Percentiles rank a stretch among this genome's conserved stretches.
Evolutionary conservation across 2,113 vertebrate genomes (phyloP).

Genomic region (Tyto alba): DNA sequence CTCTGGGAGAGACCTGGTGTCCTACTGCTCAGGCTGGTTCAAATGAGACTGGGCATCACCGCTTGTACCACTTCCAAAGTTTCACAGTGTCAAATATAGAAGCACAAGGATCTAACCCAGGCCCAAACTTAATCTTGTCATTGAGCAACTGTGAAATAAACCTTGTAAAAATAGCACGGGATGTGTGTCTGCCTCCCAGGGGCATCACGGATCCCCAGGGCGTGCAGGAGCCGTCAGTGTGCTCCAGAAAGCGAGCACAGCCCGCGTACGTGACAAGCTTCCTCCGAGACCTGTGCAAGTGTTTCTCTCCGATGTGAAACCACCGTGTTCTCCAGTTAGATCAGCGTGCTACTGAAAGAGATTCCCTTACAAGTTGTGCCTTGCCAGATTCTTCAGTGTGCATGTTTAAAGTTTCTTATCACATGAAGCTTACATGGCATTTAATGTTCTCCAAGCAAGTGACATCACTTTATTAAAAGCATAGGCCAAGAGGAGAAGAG

Average conservation of each 20-base stretch:
- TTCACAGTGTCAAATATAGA: not conserved
- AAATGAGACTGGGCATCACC: not conserved
- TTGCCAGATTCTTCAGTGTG: not conserved
- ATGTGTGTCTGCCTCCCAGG: not conserved
- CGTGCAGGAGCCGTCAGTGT: fast-evolving
- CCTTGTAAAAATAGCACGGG: not conserved
- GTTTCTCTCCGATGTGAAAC: not conserved
- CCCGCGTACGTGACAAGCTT: fast-evolving
- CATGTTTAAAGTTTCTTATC: not conserved
- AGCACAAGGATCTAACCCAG: not conserved
- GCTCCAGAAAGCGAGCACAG: not conserved
- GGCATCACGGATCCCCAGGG: not conserved
- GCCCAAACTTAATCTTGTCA: not conserved
- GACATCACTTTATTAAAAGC: not conserved
- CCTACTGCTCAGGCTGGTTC: not conserved
- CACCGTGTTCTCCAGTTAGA: not conserved
- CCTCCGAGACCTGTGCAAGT: not conserved
- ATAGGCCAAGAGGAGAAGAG: not conserved
- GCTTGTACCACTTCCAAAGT: not conserved
- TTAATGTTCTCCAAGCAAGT: not conserved
- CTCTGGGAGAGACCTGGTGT: not conserved
- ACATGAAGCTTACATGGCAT: not conserved
- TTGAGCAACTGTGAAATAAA: not conserved
- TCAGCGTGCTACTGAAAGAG: not conserved
- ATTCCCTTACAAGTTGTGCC: not conserved